Evolutionary conservation across 2,797 vertebrate genomes (phyloP), one percentile per base, ranked within the genome.

Genomic region (Sebastes minor): DNA sequence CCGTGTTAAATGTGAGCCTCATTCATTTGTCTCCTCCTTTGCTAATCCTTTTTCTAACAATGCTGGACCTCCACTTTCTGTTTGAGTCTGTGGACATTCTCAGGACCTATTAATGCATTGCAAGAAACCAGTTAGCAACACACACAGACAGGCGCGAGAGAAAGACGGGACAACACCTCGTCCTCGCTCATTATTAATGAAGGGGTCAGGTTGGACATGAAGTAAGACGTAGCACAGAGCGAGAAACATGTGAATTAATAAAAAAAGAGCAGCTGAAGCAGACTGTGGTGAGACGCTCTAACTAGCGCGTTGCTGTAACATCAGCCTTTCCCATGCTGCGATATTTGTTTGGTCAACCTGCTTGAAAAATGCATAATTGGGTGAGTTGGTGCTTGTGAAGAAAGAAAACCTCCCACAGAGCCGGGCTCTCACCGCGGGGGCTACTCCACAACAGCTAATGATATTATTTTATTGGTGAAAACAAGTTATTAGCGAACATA

Each of bases 331-430:
- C 49, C 71, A 74, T 61, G 68, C 80, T 85, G 79, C 28, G 84
- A 75, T 72, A 1, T 73, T 68, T 46, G 52, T 89, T 85, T 57
- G 82, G 74, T 81, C 85, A 74, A 49, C 28, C 64, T 70, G 83
- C 85, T 76, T 80, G 72, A 80, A 80, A 85, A 66, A 82, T 23
- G 18, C 30, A 82, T 84, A 88, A 85, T 85, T 91, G 81, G 81
- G 25, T 57, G 73, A 87, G 73, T 66, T 56, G 77, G 69, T 81
- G 81, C 64, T 78, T 52, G 35, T 81, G 55, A 81, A 62, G 25
- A 78, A 68, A 61, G 68, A 66, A 46, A 61, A 71, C 12, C 57
- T 75, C 66, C 60, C 61, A 38, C 33, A 22, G 79, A 76, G 76
- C 18, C 2, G 8, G 13, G 53, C 35, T 57, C 76, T 70, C 18